A percentile compares a stretch with the other conserved stretches of the same genome.
Conservation (phyloP, 2,113 vertebrate species). For the Dipodomys stephensi region DNA sequence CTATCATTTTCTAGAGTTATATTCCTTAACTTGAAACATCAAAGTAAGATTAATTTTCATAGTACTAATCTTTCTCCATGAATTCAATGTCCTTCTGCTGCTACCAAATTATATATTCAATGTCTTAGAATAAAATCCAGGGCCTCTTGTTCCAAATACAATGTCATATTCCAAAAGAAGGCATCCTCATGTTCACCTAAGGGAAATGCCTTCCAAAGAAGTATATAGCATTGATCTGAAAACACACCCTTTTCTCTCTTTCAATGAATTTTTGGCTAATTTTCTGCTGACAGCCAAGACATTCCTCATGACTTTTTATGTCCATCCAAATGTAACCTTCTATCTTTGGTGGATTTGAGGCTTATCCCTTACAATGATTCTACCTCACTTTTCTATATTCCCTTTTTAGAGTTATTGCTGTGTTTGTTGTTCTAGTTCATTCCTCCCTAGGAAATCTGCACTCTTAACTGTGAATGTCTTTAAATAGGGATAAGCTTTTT, state of each 20-base stretch:
- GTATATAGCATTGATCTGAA: not conserved
- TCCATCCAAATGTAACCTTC: accelerated
- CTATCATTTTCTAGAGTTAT: not conserved
- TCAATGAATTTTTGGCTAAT: not conserved
- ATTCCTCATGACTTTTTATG: not conserved
- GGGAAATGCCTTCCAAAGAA: not conserved
- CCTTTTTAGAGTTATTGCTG: not conserved
- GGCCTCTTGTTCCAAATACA: not conserved
- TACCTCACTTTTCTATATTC: not conserved
- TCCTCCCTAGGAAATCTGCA: not conserved
- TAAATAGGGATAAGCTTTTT: not conserved
- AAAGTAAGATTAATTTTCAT: conserved; percentile 42
- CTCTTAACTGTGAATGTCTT: not conserved
- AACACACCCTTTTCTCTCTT: not conserved
- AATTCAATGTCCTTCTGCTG: not conserved
- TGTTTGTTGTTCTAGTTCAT: not conserved
- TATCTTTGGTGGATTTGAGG: not conserved
- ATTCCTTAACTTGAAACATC: not conserved
- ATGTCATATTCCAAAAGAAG: not conserved
- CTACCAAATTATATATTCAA: not conserved
- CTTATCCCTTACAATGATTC: not conserved
- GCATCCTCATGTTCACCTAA: not conserved
- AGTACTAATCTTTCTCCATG: conserved; percentile 38
- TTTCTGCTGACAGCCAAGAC: not conserved
- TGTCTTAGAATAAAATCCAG: not conserved